phyloP scores from a whole-genome alignment of 2,113 vertebrate genomes.

The Dunckerocampus dactyliophorus region DNA sequence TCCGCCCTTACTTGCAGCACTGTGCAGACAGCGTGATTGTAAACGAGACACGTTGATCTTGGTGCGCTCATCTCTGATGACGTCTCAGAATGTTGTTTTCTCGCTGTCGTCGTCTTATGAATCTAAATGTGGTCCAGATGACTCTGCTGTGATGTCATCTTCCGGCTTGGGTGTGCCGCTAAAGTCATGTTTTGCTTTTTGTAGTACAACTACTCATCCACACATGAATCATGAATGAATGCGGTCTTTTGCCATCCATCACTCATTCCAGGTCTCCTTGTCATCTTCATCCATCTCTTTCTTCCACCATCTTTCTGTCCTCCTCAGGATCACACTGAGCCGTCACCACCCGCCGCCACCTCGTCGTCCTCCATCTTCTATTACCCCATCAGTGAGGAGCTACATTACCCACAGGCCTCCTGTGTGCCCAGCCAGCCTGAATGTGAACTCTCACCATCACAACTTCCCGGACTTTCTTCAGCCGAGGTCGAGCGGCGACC shows the following conservation, averaged over 20 bases:
- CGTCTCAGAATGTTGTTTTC: too few species aligned
- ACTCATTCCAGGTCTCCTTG: slow-evolving; percentile 11
- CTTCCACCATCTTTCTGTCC: background rate
- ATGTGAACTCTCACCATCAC: slow-evolving; percentile 78
- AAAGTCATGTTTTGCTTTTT: too few species aligned
- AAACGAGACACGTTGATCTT: too few species aligned
- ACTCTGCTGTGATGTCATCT: background rate
- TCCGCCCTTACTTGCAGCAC: background rate
- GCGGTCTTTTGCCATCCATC: background rate
- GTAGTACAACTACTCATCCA: background rate
- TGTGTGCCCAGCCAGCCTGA: slow-evolving; percentile 72
- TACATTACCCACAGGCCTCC: slow-evolving; percentile 59
- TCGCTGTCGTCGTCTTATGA: too few species aligned
- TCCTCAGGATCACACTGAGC: slow-evolving; percentile 80
- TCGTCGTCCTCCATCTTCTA: slow-evolving; percentile 61
- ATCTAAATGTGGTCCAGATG: too few species aligned
- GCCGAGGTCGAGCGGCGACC: slow-evolving; percentile 71
- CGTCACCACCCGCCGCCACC: slow-evolving; percentile 45
- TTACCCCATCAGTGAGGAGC: slow-evolving; percentile 50
- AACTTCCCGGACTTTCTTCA: slow-evolving; percentile 84
- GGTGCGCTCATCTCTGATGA: too few species aligned
- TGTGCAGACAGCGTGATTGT: too few species aligned
- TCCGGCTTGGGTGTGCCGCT: background rate
- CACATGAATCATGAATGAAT: background rate
- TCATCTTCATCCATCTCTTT: background rate